phyloP scores from a whole-genome alignment of 2,113 vertebrate species.

The Cygnus atratus region DNA sequence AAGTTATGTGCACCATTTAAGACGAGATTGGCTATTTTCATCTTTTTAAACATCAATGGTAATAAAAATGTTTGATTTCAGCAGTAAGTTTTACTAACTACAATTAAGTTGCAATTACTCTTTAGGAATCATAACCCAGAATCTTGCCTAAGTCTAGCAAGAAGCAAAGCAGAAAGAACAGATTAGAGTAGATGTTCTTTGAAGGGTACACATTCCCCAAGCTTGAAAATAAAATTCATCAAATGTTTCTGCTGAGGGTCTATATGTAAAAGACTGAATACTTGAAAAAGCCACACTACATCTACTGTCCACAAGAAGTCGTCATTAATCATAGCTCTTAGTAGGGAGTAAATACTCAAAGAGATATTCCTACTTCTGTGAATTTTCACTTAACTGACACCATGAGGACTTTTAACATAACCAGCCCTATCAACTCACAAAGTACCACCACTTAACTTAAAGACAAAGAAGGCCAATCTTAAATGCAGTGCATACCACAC shows the following conservation, averaged over 20 bases:
- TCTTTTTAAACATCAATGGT: background rate
- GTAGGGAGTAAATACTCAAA: background rate
- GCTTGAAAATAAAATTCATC: background rate
- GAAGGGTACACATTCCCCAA: background rate
- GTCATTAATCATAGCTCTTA: background rate
- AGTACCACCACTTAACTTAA: background rate
- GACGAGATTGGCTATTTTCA: background rate
- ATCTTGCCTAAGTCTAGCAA: background rate
- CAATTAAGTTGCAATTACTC: no score
- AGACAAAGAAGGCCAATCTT: background rate
- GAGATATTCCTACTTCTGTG: background rate
- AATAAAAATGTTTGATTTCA: background rate
- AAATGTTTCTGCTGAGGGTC: background rate
- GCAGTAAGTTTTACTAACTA: background rate
- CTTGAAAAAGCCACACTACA: background rate
- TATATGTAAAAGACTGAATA: background rate
- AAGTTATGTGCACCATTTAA: fast-evolving
- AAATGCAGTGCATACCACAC: background rate
- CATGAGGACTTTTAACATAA: background rate
- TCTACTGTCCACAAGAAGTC: background rate
- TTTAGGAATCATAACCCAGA: background rate
- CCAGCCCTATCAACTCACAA: background rate
- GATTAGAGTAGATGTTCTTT: background rate
- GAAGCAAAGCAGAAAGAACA: background rate
- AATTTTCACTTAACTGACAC: background rate